Evolutionary conservation across 2,888 invertebrate species (phyloP).

Genomic region (Drosophila algonquin): DNA sequence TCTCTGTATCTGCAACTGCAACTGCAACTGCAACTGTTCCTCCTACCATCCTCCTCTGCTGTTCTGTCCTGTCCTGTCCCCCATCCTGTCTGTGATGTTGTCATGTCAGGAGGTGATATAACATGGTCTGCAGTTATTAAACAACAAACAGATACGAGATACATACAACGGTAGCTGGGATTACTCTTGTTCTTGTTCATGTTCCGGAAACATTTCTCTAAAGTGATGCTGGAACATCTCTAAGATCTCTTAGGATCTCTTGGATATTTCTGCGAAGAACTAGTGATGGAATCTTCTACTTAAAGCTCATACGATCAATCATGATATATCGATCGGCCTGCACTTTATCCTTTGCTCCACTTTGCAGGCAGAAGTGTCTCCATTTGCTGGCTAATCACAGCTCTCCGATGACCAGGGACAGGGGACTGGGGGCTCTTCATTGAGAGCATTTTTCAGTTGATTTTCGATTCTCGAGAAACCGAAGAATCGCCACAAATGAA

Average conservation of each 20-base stretch:
- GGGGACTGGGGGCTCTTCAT: slow-evolving; percentile 42
- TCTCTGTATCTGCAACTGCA: slow-evolving; percentile 3
- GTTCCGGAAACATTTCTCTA: no score
- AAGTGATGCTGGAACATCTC: no score
- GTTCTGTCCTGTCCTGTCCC: not conserved
- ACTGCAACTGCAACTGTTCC: slow-evolving; percentile 18
- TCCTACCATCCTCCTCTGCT: not conserved
- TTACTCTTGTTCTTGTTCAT: not conserved
- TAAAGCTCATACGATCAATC: not conserved
- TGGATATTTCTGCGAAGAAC: no score
- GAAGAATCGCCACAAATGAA: slow-evolving; percentile 21
- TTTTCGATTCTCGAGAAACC: slow-evolving; percentile 30
- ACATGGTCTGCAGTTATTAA: slow-evolving; percentile 78
- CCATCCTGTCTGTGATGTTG: slow-evolving; percentile 51
- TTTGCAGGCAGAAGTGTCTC: slow-evolving; percentile 2
- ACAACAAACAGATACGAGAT: slow-evolving; percentile 35
- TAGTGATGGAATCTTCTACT: no score
- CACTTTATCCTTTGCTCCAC: slow-evolving; percentile 6
- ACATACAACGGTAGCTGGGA: slow-evolving; percentile 35
- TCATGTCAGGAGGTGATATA: slow-evolving; percentile 82
- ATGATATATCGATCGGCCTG: not conserved
- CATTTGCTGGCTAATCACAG: not conserved
- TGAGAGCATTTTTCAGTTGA: slow-evolving; percentile 50
- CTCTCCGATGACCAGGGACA: slow-evolving; percentile 23
- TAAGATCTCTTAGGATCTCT: no score